A percentile compares a stretch with the other conserved stretches of the same genome.
Conservation (phyloP, 1,140 invertebrate species). For the Neodiprion virginianus region DNA sequence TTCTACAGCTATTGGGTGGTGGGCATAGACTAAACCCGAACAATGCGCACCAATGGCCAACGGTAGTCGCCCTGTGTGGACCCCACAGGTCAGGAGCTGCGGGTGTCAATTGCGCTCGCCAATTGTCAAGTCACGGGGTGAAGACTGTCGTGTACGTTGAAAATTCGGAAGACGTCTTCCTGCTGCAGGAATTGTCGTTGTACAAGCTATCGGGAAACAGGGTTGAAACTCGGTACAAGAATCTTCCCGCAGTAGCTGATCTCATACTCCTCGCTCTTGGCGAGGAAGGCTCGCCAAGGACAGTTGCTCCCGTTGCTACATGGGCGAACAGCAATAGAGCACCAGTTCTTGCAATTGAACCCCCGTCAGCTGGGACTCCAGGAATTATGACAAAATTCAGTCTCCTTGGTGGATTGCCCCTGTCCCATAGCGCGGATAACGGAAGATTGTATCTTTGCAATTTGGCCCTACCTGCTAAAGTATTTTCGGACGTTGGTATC, state of each 20-base stretch:
- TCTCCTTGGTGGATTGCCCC: slow-evolving; percentile 76
- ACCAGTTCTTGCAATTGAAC: slow-evolving; percentile 83
- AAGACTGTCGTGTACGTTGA: slow-evolving; percentile 74
- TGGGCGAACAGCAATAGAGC: slow-evolving; percentile 79
- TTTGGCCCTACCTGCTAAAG: slow-evolving; percentile 79
- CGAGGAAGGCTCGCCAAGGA: slow-evolving; percentile 51
- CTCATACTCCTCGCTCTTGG: slow-evolving; percentile 74
- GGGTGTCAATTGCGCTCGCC: slow-evolving; percentile 78
- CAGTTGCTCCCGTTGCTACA: slow-evolving; percentile 60
- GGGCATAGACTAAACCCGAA: slow-evolving; percentile 77
- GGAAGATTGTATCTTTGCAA: slow-evolving; percentile 89
- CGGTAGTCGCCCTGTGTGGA: slow-evolving; percentile 78
- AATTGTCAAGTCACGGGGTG: slow-evolving; percentile 83
- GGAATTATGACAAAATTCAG: slow-evolving; percentile 77
- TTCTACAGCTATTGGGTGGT: slow-evolving; percentile 79
- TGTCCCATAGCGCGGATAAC: slow-evolving; percentile 72
- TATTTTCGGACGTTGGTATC: slow-evolving; percentile 80
- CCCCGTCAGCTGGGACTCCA: slow-evolving; percentile 72
- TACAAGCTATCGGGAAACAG: slow-evolving; percentile 70
- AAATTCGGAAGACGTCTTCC: slow-evolving; percentile 57
- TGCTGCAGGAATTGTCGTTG: slow-evolving; percentile 68
- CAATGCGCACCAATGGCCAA: slow-evolving; percentile 82
- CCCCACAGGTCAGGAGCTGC: slow-evolving; percentile 74
- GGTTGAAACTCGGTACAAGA: slow-evolving; percentile 61
- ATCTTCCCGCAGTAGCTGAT: slow-evolving; percentile 70